Evolutionary conservation across 2,888 invertebrate genomes (phyloP), one percentile per base, ranked within the genome.

Genomic region (Phyllotreta striolata): DNA sequence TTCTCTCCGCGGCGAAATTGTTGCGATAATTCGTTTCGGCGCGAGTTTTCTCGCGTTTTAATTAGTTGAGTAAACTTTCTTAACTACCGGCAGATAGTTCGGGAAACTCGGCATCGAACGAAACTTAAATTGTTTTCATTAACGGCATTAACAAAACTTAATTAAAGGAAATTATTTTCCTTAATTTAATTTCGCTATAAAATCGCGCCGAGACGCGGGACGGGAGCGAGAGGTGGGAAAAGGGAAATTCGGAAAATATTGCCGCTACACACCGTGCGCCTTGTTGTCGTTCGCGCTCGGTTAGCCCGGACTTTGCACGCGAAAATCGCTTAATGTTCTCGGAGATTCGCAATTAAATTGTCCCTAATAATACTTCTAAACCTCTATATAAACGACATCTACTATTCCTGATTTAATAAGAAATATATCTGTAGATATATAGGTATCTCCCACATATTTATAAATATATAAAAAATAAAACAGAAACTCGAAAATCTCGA

Each of bases 111-210:
- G 55, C 58, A 67, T 54, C 61, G 61, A 60, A 55, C 49, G 14
- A 49, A 69, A 69, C 67, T 69, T 69, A 69, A 67, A 67, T 67
- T 69, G 66, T 69, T 69, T 66, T 64, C 69, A 66, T 66, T 66
- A 62, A 54, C 52, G 57, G 66, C 39, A 60, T 66, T 63, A 66
- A 61, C 60, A 63, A 66, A 66, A 66, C 66, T 66, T 63, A 66
- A 66, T 66, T 63, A 61, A 66, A 47, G 49, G 61, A 66, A 66
- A 63, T 66, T 62, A 62, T 61, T 66, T 66, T 61, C 60, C 60
- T 60, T 61, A 55, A 66, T 63, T 66, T 63, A 62, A 64, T 64
- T 64, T 57, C 37, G 41, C 58, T 57, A 60, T 64, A 62, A 62
- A 57, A 62, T 60, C 54, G 46, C 52, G 41, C 12, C 41, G 37